Evolutionary conservation across 2,113 vertebrate genomes (phyloP), one percentile per base, ranked within the genome.

Genomic region (Manacus vitellinus): DNA sequence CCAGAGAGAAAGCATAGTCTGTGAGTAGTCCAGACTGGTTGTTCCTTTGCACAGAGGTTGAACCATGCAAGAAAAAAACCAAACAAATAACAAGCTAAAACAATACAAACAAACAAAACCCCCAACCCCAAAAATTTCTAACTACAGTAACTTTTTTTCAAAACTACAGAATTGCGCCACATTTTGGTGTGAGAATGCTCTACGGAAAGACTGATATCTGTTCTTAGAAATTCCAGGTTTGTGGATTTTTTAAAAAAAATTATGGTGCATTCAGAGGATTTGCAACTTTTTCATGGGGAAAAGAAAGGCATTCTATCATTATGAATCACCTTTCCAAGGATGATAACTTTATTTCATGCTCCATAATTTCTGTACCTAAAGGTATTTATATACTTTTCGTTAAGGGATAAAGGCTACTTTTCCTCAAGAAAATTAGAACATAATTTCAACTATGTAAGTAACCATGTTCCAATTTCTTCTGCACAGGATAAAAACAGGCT

Each of bases 231-330:
- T 71, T 24, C 44, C 17, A 70, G 41, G 10, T 4, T 43, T 41
- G n/a, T 7, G 19, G 3, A 1, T 2, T 44, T 33, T 23, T 16
- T 56, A 14, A 5, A 8, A 55, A 66, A 41, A n/a, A 49, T 2
- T 52, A 9, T 67, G 23, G n/a, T 47, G 10, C 4, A 75, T 80
- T 61, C 23, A 58, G 51, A 83, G 31, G 8, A 59, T 37, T 87
- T 87, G 12, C 6, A 55, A 19, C 3, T 13, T 66, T 66, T 62
- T 56, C 31, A 35, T 18, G 52, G 4, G 7, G 5, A 5, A 27
- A 49, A 54, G 63, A 47, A 35, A 51, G 3, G 6, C 13, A n/a
- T 1, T 73, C 7, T 52, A 58, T 62, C 9, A 24, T 14, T 31
- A 9, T 33, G 15, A 85, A 49, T 77, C 20, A 67, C 8, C 22